phyloP scores from a whole-genome alignment of 2,888 invertebrate species.

The Meteorus cinctellus region DNA sequence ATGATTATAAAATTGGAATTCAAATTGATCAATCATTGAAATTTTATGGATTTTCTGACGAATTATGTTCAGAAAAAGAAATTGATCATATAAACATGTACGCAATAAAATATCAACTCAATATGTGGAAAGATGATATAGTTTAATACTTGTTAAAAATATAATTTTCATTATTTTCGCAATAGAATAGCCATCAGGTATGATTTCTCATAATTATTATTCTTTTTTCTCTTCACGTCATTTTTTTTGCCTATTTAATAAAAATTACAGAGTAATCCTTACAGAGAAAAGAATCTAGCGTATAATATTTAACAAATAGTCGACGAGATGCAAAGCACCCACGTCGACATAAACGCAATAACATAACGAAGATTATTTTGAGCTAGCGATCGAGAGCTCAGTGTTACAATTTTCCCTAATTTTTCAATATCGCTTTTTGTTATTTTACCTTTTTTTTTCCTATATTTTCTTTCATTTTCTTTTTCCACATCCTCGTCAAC shows the following conservation, averaged over 20 bases:
- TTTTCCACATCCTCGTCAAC: neutral
- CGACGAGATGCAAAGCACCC: neutral
- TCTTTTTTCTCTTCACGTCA: constrained; percentile 26
- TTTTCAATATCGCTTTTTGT: constrained; percentile 29
- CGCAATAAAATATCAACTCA: neutral
- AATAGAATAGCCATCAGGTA: constrained; percentile 43
- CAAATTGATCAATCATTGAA: no score
- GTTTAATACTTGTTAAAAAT: constrained; percentile 70
- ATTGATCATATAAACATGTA: neutral
- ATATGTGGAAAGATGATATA: constrained; percentile 60
- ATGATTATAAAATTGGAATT: no score
- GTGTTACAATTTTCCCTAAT: constrained; percentile 40
- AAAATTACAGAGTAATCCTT: constrained; percentile 12
- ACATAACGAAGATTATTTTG: constrained; percentile 50
- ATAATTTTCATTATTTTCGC: constrained; percentile 66
- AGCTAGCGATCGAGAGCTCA: constrained; percentile 52
- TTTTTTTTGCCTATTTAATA: constrained; percentile 5
- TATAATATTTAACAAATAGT: constrained; percentile 14
- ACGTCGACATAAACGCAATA: constrained; percentile 42
- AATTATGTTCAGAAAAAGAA: no score
- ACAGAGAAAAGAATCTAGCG: constrained; percentile 8
- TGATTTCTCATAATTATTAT: constrained; percentile 40
- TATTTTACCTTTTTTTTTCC: constrained; percentile 31
- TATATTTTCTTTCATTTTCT: neutral
- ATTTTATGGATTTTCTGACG: no score